phyloP scores from a whole-genome alignment of 2,888 invertebrate genomes.

The Seira sanloemensis region DNA sequence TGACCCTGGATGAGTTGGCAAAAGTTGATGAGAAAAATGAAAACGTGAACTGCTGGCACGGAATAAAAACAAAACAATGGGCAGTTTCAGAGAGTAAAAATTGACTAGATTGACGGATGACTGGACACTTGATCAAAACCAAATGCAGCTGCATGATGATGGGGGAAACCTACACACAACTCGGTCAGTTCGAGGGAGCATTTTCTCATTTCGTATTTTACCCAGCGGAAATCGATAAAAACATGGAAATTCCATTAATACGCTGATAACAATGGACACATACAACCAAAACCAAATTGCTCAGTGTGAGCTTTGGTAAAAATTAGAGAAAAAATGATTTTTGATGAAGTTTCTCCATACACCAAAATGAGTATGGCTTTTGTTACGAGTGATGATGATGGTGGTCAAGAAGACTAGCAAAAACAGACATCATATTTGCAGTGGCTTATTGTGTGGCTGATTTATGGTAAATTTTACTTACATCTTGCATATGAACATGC shows the following conservation, averaged over 20 bases:
- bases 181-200: not conserved
- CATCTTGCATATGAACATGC: too few species aligned
- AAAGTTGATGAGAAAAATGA: constrained; percentile 13
- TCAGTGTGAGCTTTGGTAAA: not conserved
- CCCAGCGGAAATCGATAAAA: constrained; percentile 26
- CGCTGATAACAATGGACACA: not conserved
- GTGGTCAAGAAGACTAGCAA: too few species aligned
- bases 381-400: too few species aligned
- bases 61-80: constrained; percentile 31
- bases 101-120: constrained; percentile 63
- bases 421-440: too few species aligned
- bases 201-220: constrained; percentile 10
- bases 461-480: too few species aligned
- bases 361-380: too few species aligned
- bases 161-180: not conserved
- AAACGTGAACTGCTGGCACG: constrained; percentile 36
- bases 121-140: constrained; percentile 59
- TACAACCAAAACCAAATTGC: not conserved
- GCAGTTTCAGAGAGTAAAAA: constrained; percentile 12
- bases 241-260: constrained; percentile 58
- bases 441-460: too few species aligned
- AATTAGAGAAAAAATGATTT: not conserved
- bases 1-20: too few species aligned
- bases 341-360: too few species aligned
- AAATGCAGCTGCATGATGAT: not conserved